These are phyloP conservation scores for Anolis carolinensis DNA, from an alignment of 2,113 vertebrate species.

Conservation along the genomic window DNA sequence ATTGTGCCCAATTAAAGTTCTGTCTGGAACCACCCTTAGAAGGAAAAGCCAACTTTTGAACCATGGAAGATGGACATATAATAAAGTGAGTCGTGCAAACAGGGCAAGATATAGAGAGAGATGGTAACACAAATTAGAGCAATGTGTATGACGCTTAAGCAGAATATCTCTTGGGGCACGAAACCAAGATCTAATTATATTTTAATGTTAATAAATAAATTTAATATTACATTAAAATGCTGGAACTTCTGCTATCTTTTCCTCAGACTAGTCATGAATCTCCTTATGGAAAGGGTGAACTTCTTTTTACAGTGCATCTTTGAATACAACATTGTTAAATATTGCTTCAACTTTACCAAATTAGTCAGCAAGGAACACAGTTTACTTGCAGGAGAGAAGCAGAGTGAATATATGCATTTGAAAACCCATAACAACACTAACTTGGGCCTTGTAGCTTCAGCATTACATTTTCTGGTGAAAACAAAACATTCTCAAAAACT, in stretches of 20 bases:
- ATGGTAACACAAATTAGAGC: too few species aligned
- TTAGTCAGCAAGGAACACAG: background rate
- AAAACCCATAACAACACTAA: background rate
- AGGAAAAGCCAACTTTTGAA: too few species aligned
- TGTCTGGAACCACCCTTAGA: too few species aligned
- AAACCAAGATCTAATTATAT: background rate
- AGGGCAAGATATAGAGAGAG: too few species aligned
- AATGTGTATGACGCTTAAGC: too few species aligned
- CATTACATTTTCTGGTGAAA: constrained; percentile 3
- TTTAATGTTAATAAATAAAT: too few species aligned
- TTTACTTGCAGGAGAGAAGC: background rate
- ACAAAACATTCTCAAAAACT: constrained; percentile 19
- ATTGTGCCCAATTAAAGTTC: too few species aligned
- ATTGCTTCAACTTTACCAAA: background rate
- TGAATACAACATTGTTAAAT: background rate
- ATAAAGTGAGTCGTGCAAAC: too few species aligned
- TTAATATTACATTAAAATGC: too few species aligned
- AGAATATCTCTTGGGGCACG: too few species aligned
- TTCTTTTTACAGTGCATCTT: background rate
- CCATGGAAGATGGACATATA: too few species aligned
- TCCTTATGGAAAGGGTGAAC: background rate
- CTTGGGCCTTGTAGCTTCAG: background rate
- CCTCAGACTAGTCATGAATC: background rate
- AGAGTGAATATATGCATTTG: background rate
- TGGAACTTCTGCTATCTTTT: too few species aligned